Percentiles rank a stretch among this genome's conserved stretches.
phyloP scores from a whole-genome alignment of 2,888 invertebrate genomes.

The Anthrax anthrax region DNA sequence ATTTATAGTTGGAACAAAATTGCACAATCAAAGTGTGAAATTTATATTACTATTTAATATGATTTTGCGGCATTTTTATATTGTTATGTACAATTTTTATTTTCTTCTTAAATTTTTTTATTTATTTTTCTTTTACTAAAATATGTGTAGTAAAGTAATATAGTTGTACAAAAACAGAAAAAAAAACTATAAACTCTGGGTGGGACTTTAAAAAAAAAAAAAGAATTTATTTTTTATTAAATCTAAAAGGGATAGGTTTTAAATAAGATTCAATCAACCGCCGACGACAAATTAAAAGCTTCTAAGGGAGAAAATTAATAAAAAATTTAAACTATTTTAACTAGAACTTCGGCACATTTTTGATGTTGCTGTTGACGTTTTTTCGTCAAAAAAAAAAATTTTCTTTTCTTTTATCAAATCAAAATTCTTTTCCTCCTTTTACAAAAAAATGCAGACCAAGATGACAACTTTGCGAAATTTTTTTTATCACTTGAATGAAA shows the following conservation, averaged over 20 bases:
- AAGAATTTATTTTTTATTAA: no score
- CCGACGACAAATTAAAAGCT: slow-evolving; percentile 5
- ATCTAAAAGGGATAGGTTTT: background rate
- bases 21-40: background rate
- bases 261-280: background rate
- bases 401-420: background rate
- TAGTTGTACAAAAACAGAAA: background rate
- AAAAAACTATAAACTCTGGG: background rate
- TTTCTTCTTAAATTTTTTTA: no score
- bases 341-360: slow-evolving; percentile 9
- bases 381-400: background rate
- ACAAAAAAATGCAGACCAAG: background rate
- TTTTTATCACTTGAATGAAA: background rate
- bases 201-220: background rate
- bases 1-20: background rate
- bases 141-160: background rate
- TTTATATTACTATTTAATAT: background rate
- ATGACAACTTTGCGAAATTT: background rate
- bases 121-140: no score
- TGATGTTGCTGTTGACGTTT: slow-evolving; percentile 6
- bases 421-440: no score
- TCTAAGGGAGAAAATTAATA: slow-evolving; percentile 1
- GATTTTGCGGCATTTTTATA: background rate
- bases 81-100: no score
- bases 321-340: slow-evolving; percentile 21